Base-by-base conservation (phyloP, 2,113 vertebrate species). In the Pelvicachromis taeniatus region DNA sequence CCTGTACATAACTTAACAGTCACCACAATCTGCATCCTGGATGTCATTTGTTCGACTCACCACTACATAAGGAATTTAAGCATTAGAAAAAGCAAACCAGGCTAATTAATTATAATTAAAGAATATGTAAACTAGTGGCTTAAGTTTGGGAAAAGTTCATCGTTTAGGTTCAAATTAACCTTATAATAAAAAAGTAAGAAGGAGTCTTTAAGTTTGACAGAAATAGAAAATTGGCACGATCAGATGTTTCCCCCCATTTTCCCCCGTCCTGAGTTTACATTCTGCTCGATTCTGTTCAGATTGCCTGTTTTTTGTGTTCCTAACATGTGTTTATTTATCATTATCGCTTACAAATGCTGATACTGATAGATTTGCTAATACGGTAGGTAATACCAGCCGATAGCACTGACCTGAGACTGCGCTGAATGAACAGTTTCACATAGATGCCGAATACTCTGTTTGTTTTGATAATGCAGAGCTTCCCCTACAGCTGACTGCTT, bases 221-320 rank as follows among this genome's bases (percentile, higher is more conserved):
- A n/a, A 63, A 63, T 12, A 12, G 1, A n/a, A 63, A 63, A 7
- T 35, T 63, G 31, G 59, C 31, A 7, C 12, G 59, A 35, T n/a
- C 35, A 63, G 59, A 61, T 35, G 9, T 19, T 19, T 4, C 5
- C 9, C 58, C 31, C 5, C 17, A n/a, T 35, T 61, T 61, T 61
- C 17, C n/a, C 59, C 59, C 31, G 35, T 63, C 17, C 31, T 4
- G 19, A 12, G 17, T 63, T 63, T 63, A 38, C 10, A 35, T 63
- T n/a, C 31, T 63, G 31, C 59, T 63, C 6, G 59, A 63, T 2
- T 35, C 31, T 35, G 59, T 63, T 35, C 17, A 63, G 17, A 35
- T 63, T 0, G 0, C 6, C 1, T n/a, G 59, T 63, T n/a, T 12
- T 35, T 1, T 7, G 35, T 38, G 10, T 35, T 63, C 17, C 59